phyloP scores from a whole-genome alignment of 2,113 vertebrate species.

The Hassar affinis region DNA sequence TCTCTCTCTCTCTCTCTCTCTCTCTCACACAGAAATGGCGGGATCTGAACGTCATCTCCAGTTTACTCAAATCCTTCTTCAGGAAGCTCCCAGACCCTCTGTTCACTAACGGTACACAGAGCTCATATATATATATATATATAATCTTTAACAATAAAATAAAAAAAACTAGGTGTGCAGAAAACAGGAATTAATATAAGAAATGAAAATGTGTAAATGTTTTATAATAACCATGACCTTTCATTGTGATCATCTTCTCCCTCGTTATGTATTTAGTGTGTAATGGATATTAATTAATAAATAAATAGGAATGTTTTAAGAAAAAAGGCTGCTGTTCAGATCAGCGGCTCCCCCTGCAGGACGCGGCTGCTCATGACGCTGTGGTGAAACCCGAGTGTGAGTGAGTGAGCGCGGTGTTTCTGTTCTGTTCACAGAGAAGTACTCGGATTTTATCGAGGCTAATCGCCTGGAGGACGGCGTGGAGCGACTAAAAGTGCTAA shows the following conservation, averaged over 20 bases:
- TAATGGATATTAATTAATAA: not conserved
- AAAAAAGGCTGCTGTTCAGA: not conserved
- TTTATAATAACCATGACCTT: no score
- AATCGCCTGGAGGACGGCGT: slow-evolving; percentile 92
- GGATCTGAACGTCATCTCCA: slow-evolving; percentile 98
- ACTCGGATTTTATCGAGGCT: slow-evolving; percentile 93
- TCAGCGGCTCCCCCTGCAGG: slow-evolving; percentile 40
- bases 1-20: no score
- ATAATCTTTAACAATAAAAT: no score
- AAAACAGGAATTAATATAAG: no score
- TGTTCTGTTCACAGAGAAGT: slow-evolving; percentile 79
- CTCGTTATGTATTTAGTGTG: not conserved
- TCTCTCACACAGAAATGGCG: slow-evolving; percentile 88
- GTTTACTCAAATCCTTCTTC: slow-evolving; percentile 97
- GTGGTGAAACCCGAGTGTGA: accelerated
- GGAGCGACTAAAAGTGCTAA: slow-evolving; percentile 88
- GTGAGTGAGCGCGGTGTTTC: not conserved
- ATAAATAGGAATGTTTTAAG: no score
- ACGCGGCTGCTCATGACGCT: not conserved
- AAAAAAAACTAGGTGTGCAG: slow-evolving; percentile 66
- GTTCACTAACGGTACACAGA: slow-evolving; percentile 98
- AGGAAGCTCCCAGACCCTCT: slow-evolving; percentile 95
- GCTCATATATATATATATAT: no score
- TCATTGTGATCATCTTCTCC: not conserved
- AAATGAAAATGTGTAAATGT: no score